These are phyloP conservation scores for Byasa hedistus DNA, from an alignment of 2,888 invertebrate species.

Conservation along the genomic window DNA sequence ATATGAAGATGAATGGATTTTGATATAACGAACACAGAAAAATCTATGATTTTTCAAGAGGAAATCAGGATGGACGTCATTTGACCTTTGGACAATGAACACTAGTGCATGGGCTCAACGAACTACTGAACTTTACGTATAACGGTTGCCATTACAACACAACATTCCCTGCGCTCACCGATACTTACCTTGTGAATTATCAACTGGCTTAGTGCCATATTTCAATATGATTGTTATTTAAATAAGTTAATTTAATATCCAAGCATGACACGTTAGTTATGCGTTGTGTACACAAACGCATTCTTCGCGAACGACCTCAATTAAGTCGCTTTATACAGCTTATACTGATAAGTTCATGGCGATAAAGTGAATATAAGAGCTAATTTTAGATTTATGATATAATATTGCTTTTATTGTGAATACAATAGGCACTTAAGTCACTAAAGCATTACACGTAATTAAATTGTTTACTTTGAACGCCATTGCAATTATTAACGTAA, in stretches of 20 bases:
- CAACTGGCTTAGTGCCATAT: constrained; percentile 39
- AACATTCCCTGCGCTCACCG: constrained; percentile 46
- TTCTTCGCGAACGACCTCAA: constrained; percentile 28
- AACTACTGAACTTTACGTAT: constrained; percentile 70
- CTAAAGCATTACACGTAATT: constrained; percentile 10
- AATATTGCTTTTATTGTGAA: constrained; percentile 23
- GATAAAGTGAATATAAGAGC: constrained; percentile 25
- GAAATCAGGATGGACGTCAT: constrained; percentile 2
- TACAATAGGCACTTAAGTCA: constrained; percentile 18
- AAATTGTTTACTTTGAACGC: constrained; percentile 12
- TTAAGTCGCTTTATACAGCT: constrained; percentile 26
- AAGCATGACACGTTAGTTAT: constrained; percentile 30
- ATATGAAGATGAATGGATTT: background rate
- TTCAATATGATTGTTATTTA: constrained; percentile 38
- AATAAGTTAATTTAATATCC: constrained; percentile 33
- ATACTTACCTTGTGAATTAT: constrained; percentile 42
- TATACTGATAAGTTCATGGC: constrained; percentile 30
- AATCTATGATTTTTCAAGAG: constrained; percentile 3
- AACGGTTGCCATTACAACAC: constrained; percentile 61
- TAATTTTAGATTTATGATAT: constrained; percentile 28
- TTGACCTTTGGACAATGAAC: constrained; percentile 70
- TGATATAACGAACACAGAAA: background rate
- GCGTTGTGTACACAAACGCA: constrained; percentile 24
- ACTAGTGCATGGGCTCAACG: constrained; percentile 60
- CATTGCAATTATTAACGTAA: constrained; percentile 7